Evolutionary conservation across 2,113 vertebrate genomes (phyloP), one percentile per base, ranked within the genome.

Genomic region (Ploceus nigricollis): DNA sequence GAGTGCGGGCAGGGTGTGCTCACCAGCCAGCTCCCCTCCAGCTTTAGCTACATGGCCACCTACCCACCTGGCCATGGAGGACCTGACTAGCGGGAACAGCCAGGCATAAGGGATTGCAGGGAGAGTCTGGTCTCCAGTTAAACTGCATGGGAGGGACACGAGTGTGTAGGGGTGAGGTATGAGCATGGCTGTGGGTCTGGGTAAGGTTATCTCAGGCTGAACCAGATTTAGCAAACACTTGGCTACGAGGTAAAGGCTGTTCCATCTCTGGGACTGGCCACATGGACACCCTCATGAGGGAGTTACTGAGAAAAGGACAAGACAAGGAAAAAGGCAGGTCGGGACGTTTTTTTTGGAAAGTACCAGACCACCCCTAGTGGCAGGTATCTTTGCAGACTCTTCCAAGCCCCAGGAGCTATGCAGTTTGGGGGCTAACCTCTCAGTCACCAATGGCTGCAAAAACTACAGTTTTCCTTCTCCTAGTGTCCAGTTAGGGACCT

Each of bases 361-460:
- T 40, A 37, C 31, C 4, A 0, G 14, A 22, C 40, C 25, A 9
- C 28, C 12, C 23, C 13, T 17, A 18, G 23, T 28, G 15, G 27
- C 13, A 44, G 9, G 6, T 65, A 13, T 3, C 33, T 92, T 82
- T 82, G 45, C 44, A 65, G 64, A 50, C n/a, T 39, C 47, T 61
- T 87, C 31, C 0, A 0, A 80, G 37, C 31, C 25, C 9, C 37
- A 15, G 37, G 28, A 84, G 7, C 51, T 20, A 1, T 30, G 17
- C 28, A 11, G 22, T 31, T 33, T 70, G 10, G 27, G 45, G 27
- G 3, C 11, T 12, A 17, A 58, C 6, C 14, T 73, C 23, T 42
- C 73, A 54, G 23, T 48, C 28, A 27, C 9, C 0, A 1, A n/a
- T 3, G 22, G 30, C 33, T 92, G 42, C 25, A 58, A 63, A 82